phyloP scores from a whole-genome alignment of 2,113 vertebrate genomes.

The Zapornia atra region DNA sequence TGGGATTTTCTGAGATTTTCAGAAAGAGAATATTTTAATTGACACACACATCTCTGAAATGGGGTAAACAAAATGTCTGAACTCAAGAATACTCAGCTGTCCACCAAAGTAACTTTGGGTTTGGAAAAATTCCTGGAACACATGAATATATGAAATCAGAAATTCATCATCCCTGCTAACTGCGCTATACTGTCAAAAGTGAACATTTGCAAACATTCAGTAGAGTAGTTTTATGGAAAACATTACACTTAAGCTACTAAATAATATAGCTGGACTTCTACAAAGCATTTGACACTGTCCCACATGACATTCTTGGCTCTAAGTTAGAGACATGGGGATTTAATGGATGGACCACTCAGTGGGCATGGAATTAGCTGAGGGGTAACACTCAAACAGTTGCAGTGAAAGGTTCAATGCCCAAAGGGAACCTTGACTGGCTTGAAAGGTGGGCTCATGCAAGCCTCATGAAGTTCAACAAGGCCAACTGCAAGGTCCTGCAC shows the following conservation, averaged over 20 bases:
- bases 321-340: no score
- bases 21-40: background rate
- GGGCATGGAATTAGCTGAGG: no score
- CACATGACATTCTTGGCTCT: no score
- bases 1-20: background rate
- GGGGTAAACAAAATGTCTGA: background rate
- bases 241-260: background rate
- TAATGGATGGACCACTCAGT: no score
- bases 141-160: background rate
- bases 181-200: background rate
- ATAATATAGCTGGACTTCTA: no score
- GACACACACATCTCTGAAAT: background rate
- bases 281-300: no score
- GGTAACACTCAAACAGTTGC: no score
- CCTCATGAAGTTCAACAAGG: no score
- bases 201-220: background rate
- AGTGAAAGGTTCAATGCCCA: no score
- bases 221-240: background rate
- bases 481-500: no score
- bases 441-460: no score
- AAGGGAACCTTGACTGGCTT: no score
- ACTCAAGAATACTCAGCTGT: background rate
- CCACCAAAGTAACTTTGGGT: background rate
- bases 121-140: background rate
- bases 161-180: background rate